Base-by-base conservation (phyloP, 2,113 vertebrate genomes). In the Engraulis encrasicolus region DNA sequence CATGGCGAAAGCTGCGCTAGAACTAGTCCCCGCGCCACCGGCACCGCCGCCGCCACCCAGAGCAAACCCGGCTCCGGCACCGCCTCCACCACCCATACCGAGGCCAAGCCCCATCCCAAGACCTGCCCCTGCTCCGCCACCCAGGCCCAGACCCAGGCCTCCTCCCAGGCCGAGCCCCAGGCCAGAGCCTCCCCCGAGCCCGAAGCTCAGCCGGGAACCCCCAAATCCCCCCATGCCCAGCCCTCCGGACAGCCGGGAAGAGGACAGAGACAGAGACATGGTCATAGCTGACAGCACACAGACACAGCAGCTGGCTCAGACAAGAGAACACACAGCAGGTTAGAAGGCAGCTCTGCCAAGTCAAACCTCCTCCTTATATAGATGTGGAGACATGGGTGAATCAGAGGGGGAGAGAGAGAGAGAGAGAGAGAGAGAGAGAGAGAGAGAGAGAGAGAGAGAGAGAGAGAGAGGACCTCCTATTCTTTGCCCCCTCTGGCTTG, bases 1-100 rank as follows among this genome's bases (percentile, higher is more conserved):
- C 91, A 92, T 91, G 48, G 90, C 71, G 34, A 92, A 92, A 48
- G 92, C 91, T 27, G 92, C 81, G 84, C 91, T 91, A 77, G 85
- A 20, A 17, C 81, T n/a, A n/a, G n/a, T n/a, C n/a, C 49, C 17
- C 89, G 15, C 17, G 78, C 83, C 37, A n/a, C 86, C 89, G 11
- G 74, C 84, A 36, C 88, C 87, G 38, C 83, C 86, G 5, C 86
- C 85, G 0, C 82, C 81, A 0, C 88, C 89, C n/a, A 86, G 18
- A 17, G 78, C 88, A 19, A 80, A 45, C 48, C 87, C 86, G 27
- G 84, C 83, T 27, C 86, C 85, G 37, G 61, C 74, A n/a, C 87
- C 78, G 79, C 82, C 84, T 3, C 49, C 79, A 50, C 84, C 88
- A 49, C 0, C 78, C 7, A 81, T 78, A 18, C 5, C 50, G 0